Base-by-base conservation (phyloP, 2,888 invertebrate species). In the Ischnura elegans region DNA sequence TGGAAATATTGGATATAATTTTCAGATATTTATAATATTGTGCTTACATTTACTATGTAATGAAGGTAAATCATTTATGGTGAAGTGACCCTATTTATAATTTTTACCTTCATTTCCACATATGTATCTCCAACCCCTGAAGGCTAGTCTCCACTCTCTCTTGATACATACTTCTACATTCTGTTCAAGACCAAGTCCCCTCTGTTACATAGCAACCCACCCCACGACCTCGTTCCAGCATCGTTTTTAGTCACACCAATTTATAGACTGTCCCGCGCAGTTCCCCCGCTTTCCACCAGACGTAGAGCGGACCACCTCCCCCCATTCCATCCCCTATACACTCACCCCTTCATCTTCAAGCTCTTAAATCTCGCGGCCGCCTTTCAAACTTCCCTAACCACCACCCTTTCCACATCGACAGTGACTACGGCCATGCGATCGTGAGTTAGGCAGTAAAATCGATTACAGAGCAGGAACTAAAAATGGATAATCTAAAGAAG, bases 381-480 rank as follows among this genome's bases (percentile, higher is more conserved):
- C 61, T 6, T 76, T 36, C 76, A 8, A 3, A n/a, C 61, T 21
- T n/a, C n/a, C n/a, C n/a, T n/a, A n/a, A n/a, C n/a, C n/a, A n/a
- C 4, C 25, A 5, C 61, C 61, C 0, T 61, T 25, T 19, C 25
- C 61, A 61, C 25, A 19, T 25, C 5, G 5, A 25, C 29, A 36
- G 76, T 76, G 16, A 76, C 76, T 36, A 36, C 76, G 10, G 2
- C 76, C 76, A 76, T 76, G 29, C 76, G 76, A 76, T 76, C 36
- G 76, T 76, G 76, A 76, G 76, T 36, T 76, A 76, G 51, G 51
- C 36, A 36, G 76, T 36, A 76, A 36, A 76, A 36, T 76, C 76
- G 76, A 76, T 76, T 76, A 36, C 36, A 36, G 76, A 29, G 76
- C 76, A 13, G 76, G 76, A 76, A 36, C 36, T 76, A 36, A 13